These are phyloP conservation scores for Trissolcus basalis DNA, from an alignment of 1,140 invertebrate genomes.

Conservation along the genomic window DNA sequence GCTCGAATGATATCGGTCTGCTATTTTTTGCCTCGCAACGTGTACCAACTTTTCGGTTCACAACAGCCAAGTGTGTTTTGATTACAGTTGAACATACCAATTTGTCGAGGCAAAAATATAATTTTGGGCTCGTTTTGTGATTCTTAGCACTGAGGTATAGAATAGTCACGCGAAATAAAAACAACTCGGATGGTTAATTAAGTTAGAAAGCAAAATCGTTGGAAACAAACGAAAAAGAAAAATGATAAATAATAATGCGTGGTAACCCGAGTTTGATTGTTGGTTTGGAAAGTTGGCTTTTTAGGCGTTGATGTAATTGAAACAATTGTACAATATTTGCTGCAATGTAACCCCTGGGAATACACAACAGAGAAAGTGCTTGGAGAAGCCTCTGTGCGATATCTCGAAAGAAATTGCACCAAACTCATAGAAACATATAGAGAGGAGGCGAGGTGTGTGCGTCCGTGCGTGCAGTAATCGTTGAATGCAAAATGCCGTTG, in stretches of 20 bases:
- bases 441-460: constrained; percentile 19
- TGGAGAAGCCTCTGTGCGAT: constrained; percentile 12
- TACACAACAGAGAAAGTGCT: constrained; percentile 20
- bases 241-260: too few relatives aligned
- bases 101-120: too few relatives aligned
- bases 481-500: constrained; percentile 52
- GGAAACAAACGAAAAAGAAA: too few relatives aligned
- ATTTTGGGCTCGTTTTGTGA: too few relatives aligned
- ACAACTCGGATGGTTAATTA: too few relatives aligned
- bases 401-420: constrained; percentile 23
- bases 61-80: not conserved
- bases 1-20: constrained; percentile 23
- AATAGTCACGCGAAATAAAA: too few relatives aligned
- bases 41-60: not conserved
- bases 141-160: too few relatives aligned
- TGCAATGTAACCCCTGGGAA: constrained; percentile 12
- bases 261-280: too few relatives aligned
- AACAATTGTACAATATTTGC: not conserved
- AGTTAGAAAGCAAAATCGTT: too few relatives aligned
- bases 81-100: not conserved
- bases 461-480: constrained; percentile 39
- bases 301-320: not conserved
- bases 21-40: not conserved
- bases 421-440: constrained; percentile 17
- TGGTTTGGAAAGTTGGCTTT: too few relatives aligned